Evolutionary conservation across 2,113 vertebrate species (phyloP), one percentile per base, ranked within the genome.

Genomic region (Suricata suricatta): DNA sequence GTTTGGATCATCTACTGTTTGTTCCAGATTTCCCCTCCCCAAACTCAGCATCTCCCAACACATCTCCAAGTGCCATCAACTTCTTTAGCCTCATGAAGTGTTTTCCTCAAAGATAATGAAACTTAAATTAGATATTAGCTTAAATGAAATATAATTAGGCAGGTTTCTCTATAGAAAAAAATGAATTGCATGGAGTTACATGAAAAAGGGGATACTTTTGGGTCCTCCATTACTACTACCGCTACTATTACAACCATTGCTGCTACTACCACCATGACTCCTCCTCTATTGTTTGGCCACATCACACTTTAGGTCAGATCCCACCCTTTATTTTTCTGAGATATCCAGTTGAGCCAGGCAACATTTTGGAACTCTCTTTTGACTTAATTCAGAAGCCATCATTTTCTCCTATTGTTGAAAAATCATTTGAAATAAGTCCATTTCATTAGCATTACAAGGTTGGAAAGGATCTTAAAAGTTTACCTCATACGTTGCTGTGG

Each of bases 351-450:
- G 41, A 93, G 44, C 27, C 27, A 66, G 84, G 13, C 21, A 66
- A 31, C 79, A 29, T 92, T 96, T 74, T 95, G 23, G 80, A 84
- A 92, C 9, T 80, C 72, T 77, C 64, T 57, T 95, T 57, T 35
- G 33, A 81, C 87, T 87, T 71, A 79, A 89, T 60, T 87, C 66
- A 80, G 60, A 96, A 66, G 19, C 21, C 69, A 50, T 52, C 52
- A 50, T 72, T 85, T 92, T 93, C 50, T 88, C 13, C 54, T 89
- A 54, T 25, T 47, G 77, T 57, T 52, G 41, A 89, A 87, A 71
- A 93, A 87, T 83, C 54, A 44, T n/a, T 92, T 93, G 95, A 93
- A 87, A 64, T 8, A 8, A 72, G 52, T 84, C 64, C 91, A 96
- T 83, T 64, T 89, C 41, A 50, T 77, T 27, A 96, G 57, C 84